Base-by-base conservation (phyloP, 2,888 invertebrate genomes). In the Torymus tubicola region DNA sequence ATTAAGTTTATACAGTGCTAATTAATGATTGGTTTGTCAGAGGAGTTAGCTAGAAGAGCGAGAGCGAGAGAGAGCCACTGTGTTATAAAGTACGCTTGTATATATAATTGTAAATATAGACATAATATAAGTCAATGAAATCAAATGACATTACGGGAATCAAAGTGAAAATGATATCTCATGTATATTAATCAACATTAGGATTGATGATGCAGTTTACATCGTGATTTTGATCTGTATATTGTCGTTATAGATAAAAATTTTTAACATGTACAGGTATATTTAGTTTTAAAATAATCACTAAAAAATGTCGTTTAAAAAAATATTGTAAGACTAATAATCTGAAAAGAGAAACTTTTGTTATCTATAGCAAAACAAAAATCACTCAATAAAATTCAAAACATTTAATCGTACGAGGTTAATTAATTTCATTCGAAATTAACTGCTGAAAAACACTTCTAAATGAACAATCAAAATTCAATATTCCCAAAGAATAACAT, bases 101-200 rank as follows among this genome's bases (percentile, higher is more conserved):
- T 87, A 89, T 89, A 89, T 89, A 89, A 87, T 89, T 89, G 69
- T 42, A 68, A 42, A 53, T 63, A 24, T 21, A 67, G 64, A n/a
- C 10, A 73, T 52, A 67, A 31, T 68, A 68, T 52, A 18, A n/a
- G 64, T 68, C 5, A 10, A 24, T n/a, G 50, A 64, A 63, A 18
- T 70, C 63, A 21, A 21, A 61, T 61, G 16, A 61, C 57, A 60
- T 10, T 58, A 58, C 50, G 16, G 42, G 13, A 61, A 67, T 58
- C 11, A 69, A 76, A 53, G 52, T 14, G 71, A 24, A 24, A 65
- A 65, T 18, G 67, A 58, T 60, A 50, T 21, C 3, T 72, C 18
- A 55, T 78, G 78, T 76, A 63, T 72, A 78, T 61, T 67, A 64
- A 11, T 12, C 24, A 53, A 53, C 8, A 69, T 63, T 57, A 12